Evolutionary conservation across 2,888 invertebrate species (phyloP).

Genomic region (Laothoe populi): DNA sequence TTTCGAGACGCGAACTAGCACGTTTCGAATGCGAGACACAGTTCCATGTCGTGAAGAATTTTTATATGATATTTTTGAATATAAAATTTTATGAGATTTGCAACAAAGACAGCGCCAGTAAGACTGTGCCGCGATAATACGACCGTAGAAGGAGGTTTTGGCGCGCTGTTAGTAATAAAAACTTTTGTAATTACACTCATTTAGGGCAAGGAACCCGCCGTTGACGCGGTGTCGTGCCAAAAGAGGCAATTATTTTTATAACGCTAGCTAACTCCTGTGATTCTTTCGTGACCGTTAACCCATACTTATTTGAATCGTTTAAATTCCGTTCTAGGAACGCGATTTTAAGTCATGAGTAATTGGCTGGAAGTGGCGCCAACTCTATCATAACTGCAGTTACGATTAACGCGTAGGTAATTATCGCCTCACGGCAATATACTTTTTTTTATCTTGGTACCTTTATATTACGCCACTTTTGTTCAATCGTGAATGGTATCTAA

Average conservation of each 20-base stretch:
- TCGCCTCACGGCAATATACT: background rate
- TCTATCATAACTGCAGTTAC: conserved; percentile 5
- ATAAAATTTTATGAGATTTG: conserved; percentile 52
- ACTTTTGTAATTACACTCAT: conserved; percentile 83
- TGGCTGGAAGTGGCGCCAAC: conserved; percentile 5
- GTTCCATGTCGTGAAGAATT: conserved; percentile 13
- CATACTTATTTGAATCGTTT: conserved; percentile 31
- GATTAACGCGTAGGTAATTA: conserved; percentile 3
- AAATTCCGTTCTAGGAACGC: conserved; percentile 15
- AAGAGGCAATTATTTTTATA: conserved; percentile 78
- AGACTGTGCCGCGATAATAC: conserved; percentile 53
- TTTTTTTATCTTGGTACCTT: background rate
- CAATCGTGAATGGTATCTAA: background rate
- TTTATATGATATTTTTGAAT: conserved; percentile 32
- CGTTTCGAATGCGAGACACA: conserved; percentile 18
- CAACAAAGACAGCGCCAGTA: conserved; percentile 48
- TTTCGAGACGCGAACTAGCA: conserved; percentile 13
- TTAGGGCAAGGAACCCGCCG: conserved; percentile 73
- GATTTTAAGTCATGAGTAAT: conserved; percentile 8
- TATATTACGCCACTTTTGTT: background rate
- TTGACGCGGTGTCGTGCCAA: conserved; percentile 82
- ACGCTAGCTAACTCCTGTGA: conserved; percentile 53
- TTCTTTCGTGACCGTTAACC: conserved; percentile 44
- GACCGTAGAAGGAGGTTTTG: conserved; percentile 72
- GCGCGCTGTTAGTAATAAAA: conserved; percentile 80